phyloP scores from a whole-genome alignment of 37 sponge, comb jelly and placozoan genomes.

The Ephydatia muelleri region DNA sequence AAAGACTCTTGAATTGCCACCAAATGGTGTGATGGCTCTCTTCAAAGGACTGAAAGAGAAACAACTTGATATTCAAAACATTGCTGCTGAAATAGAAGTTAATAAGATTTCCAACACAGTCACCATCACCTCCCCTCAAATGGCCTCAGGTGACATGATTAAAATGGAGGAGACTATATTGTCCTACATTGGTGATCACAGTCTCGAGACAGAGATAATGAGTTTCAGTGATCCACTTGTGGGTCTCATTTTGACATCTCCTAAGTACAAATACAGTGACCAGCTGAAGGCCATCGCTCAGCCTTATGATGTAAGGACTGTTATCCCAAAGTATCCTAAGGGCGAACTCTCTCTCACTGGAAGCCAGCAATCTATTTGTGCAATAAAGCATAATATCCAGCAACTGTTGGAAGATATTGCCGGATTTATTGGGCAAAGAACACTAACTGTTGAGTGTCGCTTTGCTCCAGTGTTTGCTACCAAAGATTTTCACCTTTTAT shows the following conservation, averaged over 20 bases:
- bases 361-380: not conserved
- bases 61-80: not conserved
- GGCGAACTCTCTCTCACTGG: not conserved
- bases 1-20: not conserved
- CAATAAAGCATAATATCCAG: no score
- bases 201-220: conserved; percentile 6
- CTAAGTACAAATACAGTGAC: not conserved
- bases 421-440: no score
- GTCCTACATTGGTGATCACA: conserved; percentile 24
- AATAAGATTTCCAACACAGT: conserved; percentile 10
- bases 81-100: not conserved
- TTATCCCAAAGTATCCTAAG: not conserved
- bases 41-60: conserved; percentile 26
- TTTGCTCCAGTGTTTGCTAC: no score
- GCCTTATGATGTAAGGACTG: not conserved
- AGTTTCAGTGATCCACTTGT: conserved; percentile 32
- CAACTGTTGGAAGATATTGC: no score
- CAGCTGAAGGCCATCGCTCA: not conserved
- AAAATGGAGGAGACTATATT: conserved; percentile 31
- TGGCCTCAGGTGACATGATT: conserved; percentile 26
- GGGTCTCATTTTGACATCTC: conserved; percentile 23
- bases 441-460: no score
- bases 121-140: conserved; percentile 17
- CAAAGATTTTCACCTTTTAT: conserved; percentile 8
- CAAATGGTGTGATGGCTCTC: not conserved